Base-by-base conservation (phyloP, 2,797 vertebrate genomes). In the Pipistrellus pygmaeus region DNA sequence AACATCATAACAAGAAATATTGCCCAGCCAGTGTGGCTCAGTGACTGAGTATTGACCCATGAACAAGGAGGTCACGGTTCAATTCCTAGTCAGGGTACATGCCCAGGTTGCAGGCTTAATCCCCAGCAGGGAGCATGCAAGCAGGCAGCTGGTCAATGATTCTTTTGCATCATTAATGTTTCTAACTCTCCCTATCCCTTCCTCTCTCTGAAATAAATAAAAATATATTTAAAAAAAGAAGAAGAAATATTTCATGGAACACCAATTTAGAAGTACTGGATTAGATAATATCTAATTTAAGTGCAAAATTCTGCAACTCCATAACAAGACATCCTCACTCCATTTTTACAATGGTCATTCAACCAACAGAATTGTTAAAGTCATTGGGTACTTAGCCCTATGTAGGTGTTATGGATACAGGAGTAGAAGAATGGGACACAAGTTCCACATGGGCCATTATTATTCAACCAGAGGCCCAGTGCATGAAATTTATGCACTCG, bases 231-330 rank as follows among this genome's bases (percentile, higher is more conserved):
- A 6, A 30, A 62, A 62, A 27, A 46, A 84, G 13, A 46, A 84
- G 55, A 83, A 92, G 30, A 53, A 76, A 32, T 88, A 48, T 77
- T 90, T 62, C 38, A 9, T 91, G 51, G 23, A 82, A 80, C 5
- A 86, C 64, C 30, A 69, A 84, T 38, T 85, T 77, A 62, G 62
- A 92, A 85, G 18, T 25, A 69, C 17, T 92, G 11, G 3, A 51
- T 88, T 85, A 90, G 73, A 55, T 92, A 86, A 68, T 85, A 57
- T 90, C 32, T 86, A 89, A 82, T 93, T 91, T n/a, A 13, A 23
- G 10, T 87, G 44, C 53, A 92, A 90, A 96, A 88, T 90, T 94
- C 69, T 95, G 2, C 85, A 93, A 87, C 60, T 93, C 60, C 7
- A 1, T 90, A 75, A 38, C 20, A 95, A 81, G 38, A 76, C 41